Percentiles rank a stretch among this genome's conserved stretches.
Conservation (phyloP, 2,888 invertebrate species). For the Drosophila prostipennis region DNA sequence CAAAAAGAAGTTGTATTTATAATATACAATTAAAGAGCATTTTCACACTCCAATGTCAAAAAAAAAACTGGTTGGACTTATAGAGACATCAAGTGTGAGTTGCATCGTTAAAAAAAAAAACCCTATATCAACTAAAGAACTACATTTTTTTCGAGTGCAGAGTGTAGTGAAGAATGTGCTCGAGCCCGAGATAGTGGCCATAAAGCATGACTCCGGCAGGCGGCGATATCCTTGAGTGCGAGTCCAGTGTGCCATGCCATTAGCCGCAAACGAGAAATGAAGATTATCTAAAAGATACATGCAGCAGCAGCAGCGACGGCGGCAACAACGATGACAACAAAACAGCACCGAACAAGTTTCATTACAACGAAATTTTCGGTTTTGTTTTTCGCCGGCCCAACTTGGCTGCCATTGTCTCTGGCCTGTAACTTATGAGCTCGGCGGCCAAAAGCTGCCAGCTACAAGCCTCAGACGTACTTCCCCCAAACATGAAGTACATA, state of each 20-base stretch:
- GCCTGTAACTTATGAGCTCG: slow-evolving; percentile 65
- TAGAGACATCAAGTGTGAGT: too few species aligned
- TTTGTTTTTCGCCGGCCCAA: slow-evolving; percentile 17
- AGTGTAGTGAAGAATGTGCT: slow-evolving; percentile 11
- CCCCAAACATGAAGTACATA: background rate
- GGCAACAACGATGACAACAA: slow-evolving; percentile 43
- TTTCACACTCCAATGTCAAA: too few species aligned
- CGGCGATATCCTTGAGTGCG: slow-evolving; percentile 75
- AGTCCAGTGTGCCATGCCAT: slow-evolving; percentile 73
- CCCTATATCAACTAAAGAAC: too few species aligned
- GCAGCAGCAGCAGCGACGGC: slow-evolving; percentile 44
- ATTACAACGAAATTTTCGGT: slow-evolving; percentile 60
- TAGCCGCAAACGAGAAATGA: slow-evolving; percentile 79
- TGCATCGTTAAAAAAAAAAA: background rate
- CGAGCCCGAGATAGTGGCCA: slow-evolving; percentile 52
- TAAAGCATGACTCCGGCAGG: slow-evolving; percentile 62
- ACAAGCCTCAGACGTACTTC: slow-evolving; percentile 36
- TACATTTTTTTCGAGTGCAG: background rate
- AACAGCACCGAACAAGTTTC: slow-evolving; percentile 58
- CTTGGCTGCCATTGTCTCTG: slow-evolving; percentile 53
- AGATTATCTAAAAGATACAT: slow-evolving; percentile 78
- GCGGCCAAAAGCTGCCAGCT: slow-evolving; percentile 66
- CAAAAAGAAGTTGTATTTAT: too few species aligned
- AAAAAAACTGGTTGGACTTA: too few species aligned
- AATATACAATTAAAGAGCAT: too few species aligned